Conservation (phyloP, 2,113 vertebrate genomes). For the Gadus macrocephalus region DNA sequence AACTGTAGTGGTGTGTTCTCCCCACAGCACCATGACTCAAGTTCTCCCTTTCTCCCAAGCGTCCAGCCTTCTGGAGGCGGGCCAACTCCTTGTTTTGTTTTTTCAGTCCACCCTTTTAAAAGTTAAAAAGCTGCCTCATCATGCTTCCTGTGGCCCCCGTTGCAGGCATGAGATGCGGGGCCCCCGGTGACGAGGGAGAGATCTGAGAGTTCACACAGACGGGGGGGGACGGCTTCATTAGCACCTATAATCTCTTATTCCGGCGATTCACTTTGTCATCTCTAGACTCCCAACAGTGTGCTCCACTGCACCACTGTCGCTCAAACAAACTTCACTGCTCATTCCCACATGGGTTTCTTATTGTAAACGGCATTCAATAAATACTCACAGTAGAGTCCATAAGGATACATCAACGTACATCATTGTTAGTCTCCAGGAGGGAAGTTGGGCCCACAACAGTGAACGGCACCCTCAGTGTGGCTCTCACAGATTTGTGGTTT, state of each 20-base stretch:
- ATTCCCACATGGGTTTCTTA: too few species aligned
- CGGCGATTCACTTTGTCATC: not conserved
- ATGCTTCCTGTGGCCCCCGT: slow-evolving; percentile 42
- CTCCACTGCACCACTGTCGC: too few species aligned
- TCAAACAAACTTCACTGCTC: not conserved
- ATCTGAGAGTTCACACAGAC: slow-evolving; percentile 41
- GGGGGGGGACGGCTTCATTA: slow-evolving; percentile 33
- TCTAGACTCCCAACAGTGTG: too few species aligned
- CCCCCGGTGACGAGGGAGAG: slow-evolving; percentile 28
- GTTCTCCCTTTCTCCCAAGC: slow-evolving; percentile 22
- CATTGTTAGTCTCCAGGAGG: not conserved
- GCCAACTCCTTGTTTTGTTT: slow-evolving; percentile 35
- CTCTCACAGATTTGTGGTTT: slow-evolving; percentile 50
- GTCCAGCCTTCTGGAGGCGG: too few species aligned
- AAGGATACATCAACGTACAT: too few species aligned
- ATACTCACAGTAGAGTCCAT: too few species aligned
- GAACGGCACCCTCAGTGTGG: slow-evolving; percentile 37
- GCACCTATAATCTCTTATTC: not conserved
- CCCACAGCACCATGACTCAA: slow-evolving; percentile 37
- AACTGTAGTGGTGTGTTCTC: slow-evolving; percentile 31
- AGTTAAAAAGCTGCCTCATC: slow-evolving; percentile 38
- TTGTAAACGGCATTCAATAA: too few species aligned
- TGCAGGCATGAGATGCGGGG: slow-evolving; percentile 58
- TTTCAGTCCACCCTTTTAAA: slow-evolving; percentile 12
- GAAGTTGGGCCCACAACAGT: not conserved